Evolutionary conservation across 2,888 invertebrate genomes (phyloP).

Genomic region (Tinea semifulvella): DNA sequence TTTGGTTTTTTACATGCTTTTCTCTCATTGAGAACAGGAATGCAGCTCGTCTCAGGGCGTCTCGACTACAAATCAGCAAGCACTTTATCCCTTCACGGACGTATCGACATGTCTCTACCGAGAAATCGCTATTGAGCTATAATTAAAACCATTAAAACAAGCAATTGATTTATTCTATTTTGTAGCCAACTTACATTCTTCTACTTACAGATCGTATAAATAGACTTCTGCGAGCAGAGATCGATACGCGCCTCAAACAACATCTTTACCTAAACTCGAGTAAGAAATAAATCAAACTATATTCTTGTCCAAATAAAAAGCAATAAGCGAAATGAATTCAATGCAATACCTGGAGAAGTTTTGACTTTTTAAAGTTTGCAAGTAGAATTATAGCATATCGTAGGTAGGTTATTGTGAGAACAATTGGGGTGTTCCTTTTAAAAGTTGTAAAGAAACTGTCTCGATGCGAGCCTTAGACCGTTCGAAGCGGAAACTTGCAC

Average conservation of each 20-base stretch:
- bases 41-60: constrained; percentile 2
- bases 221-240: too few relatives aligned
- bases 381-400: constrained; percentile 12
- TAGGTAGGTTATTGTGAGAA: constrained; percentile 12
- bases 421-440: constrained; percentile 29
- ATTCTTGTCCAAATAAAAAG: constrained; percentile 2
- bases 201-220: too few relatives aligned
- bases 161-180: neutral
- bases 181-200: too few relatives aligned
- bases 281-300: neutral
- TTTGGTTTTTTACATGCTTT: constrained; percentile 38
- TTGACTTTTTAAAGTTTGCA: constrained; percentile 6
- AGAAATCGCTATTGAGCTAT: constrained; percentile 42
- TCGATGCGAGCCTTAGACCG: constrained; percentile 33
- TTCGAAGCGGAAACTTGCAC: constrained; percentile 45
- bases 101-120: constrained; percentile 26
- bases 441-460: constrained; percentile 56
- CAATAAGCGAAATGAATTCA: neutral
- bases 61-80: constrained; percentile 53
- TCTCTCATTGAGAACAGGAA: constrained; percentile 8
- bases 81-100: constrained; percentile 56
- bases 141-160: constrained; percentile 39
- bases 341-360: constrained; percentile 11
- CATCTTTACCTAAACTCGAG: neutral
- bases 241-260: neutral